Base-by-base conservation (phyloP, 2,113 vertebrate genomes). In the Gila orcuttii region DNA sequence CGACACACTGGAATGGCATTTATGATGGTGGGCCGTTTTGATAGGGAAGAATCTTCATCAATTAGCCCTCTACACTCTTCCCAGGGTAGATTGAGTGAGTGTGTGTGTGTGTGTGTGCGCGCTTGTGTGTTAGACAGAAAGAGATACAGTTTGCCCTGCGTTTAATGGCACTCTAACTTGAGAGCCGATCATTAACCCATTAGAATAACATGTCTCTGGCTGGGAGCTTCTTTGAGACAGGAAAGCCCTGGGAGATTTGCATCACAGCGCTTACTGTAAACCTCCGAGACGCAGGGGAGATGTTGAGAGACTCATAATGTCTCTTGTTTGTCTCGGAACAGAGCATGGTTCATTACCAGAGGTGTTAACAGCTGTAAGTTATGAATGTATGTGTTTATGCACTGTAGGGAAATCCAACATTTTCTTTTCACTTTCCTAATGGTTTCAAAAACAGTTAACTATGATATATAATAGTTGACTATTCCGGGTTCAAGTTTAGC, bases 1-100 rank as follows among this genome's bases (percentile, higher is more conserved):
- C 85, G n/a, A 82, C 86, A 87, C 85, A 93, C 78, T 87, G 92
- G 87, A 91, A 91, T 90, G 88, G 85, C 86, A 89, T 87, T 90
- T 91, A 91, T 85, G 89, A 86, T 85, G 78, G 68, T 28, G 71
- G 79, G 59, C 23, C 21, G 39, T 79, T 89, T 87, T 78, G 86
- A 89, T 90, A 86, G 84, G 76, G 66, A 77, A 57, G 87, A 86
- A 88, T 81, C 85, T 81, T 39, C 83, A 83, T 90, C 89, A 88
- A 85, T 89, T 87, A 87, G 86, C 57, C 25, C 64, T 86, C 82
- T 10, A 85, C 79, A 57, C 83, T 83, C 28, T 28, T 62, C 39
- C 83, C 78, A 77, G 77, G 59, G 47, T 47, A 68, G 64, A 82
- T n/a, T 52, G 74, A 57, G 66, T 39, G 80, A 42, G 59, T 77